Evolutionary conservation across 2,888 invertebrate genomes (phyloP).

Genomic region (Callimorpha dominula): DNA sequence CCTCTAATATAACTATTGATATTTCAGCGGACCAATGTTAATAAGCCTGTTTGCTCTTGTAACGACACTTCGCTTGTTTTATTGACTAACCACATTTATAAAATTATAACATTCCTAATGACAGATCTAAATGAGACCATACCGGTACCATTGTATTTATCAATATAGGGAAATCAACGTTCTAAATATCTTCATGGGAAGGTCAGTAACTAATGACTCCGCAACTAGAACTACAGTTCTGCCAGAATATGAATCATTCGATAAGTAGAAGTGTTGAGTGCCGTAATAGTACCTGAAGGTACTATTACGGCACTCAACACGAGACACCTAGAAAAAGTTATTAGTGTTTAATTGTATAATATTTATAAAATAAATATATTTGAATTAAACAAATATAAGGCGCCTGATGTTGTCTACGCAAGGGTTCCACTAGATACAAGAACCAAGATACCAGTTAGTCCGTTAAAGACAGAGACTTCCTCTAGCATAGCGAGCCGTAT

Average conservation of each 20-base stretch:
- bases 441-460: no score
- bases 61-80: not conserved
- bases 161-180: not conserved
- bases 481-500: no score
- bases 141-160: not conserved
- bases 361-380: no score
- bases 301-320: no score
- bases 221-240: not conserved
- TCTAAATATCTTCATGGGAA: not conserved
- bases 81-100: not conserved
- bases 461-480: no score
- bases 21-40: slow-evolving; percentile 10
- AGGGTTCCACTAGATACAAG: no score
- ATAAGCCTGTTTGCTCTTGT: slow-evolving; percentile 5
- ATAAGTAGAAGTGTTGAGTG: no score
- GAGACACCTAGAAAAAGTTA: no score
- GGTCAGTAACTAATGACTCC: not conserved
- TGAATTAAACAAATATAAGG: no score
- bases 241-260: not conserved
- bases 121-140: not conserved
- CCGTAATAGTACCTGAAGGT: no score
- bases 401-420: no score
- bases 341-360: no score
- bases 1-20: slow-evolving; percentile 1
- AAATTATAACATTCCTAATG: not conserved